Percentiles rank a stretch among this genome's conserved stretches.
phyloP scores from a whole-genome alignment of 2,888 invertebrate species.

The Parthenolecanium corni region DNA sequence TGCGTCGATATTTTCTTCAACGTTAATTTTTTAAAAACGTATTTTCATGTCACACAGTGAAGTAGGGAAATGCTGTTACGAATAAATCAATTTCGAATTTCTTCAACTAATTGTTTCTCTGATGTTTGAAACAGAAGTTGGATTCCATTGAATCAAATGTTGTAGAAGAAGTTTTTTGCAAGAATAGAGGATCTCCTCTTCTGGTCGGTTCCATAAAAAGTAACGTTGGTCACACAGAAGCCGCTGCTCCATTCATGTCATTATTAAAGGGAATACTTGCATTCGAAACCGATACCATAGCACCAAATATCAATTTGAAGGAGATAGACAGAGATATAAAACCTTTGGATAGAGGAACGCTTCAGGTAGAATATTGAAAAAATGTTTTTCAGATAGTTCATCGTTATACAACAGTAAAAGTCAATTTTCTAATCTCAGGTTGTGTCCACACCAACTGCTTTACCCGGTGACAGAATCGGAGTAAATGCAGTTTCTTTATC shows the following conservation, averaged over 20 bases:
- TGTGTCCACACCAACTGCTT: slow-evolving; percentile 33
- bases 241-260: slow-evolving; percentile 40
- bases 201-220: slow-evolving; percentile 49
- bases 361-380: slow-evolving; percentile 33
- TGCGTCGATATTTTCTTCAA: too few relatives aligned
- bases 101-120: background rate
- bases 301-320: slow-evolving; percentile 35
- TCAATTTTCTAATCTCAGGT: slow-evolving; percentile 32
- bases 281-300: slow-evolving; percentile 35
- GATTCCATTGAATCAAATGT: slow-evolving; percentile 33
- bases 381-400: background rate
- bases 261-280: slow-evolving; percentile 40
- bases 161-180: slow-evolving; percentile 31
- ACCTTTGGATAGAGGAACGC: slow-evolving; percentile 32
- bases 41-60: too few relatives aligned
- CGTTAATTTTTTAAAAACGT: too few relatives aligned
- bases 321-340: slow-evolving; percentile 33
- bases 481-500: slow-evolving; percentile 35
- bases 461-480: slow-evolving; percentile 44
- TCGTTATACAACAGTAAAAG: background rate
- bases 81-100: background rate
- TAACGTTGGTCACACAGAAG: slow-evolving; percentile 51
- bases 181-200: slow-evolving; percentile 38
- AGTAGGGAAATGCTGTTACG: too few relatives aligned
- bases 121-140: slow-evolving; percentile 27